Percentiles rank a stretch among this genome's conserved stretches.
These are phyloP conservation scores for Microctenopoma stevenorrisi DNA, from an alignment of 2,797 vertebrate genomes.

Conservation along the genomic window DNA sequence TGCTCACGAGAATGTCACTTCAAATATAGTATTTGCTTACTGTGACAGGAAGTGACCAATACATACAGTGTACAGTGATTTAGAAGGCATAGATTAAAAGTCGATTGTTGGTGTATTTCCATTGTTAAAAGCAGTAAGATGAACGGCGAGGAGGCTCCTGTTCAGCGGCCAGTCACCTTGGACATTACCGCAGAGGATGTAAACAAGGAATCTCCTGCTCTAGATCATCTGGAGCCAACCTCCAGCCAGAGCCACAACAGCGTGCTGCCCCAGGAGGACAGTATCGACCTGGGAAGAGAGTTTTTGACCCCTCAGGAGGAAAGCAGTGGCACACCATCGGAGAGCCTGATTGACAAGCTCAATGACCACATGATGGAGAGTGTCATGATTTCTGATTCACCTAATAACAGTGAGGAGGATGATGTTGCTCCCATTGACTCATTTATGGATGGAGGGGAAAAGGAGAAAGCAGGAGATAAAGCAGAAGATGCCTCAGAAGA, in stretches of 20 bases:
- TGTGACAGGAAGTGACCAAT: slow-evolving; percentile 24
- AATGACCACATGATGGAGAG: slow-evolving; percentile 99
- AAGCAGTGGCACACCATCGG: slow-evolving; percentile 82
- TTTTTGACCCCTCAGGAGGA: slow-evolving; percentile 88
- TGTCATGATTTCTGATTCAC: slow-evolving; percentile 97
- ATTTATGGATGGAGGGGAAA: slow-evolving; percentile 76
- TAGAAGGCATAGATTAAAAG: background rate
- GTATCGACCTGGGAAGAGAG: slow-evolving; percentile 90
- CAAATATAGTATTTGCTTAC: background rate
- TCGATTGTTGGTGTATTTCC: slow-evolving; percentile 4
- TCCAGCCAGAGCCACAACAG: slow-evolving; percentile 49
- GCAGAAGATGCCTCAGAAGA: background rate
- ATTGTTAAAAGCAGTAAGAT: slow-evolving; percentile 67
- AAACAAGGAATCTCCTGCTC: slow-evolving; percentile 29
- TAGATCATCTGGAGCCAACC: slow-evolving; percentile 17
- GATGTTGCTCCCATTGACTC: slow-evolving; percentile 89
- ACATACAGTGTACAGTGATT: background rate
- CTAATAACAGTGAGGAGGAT: slow-evolving; percentile 95
- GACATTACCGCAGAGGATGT: slow-evolving; percentile 75
- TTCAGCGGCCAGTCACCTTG: slow-evolving; percentile 80
- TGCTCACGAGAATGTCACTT: background rate
- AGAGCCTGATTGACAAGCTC: slow-evolving; percentile 89
- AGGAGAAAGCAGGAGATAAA: slow-evolving; percentile 21
- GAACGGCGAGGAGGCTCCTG: slow-evolving; percentile 77
- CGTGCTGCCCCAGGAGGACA: slow-evolving; percentile 87